Conservation (phyloP, 2,888 invertebrate genomes). For the Listrodromus nycthemerus region DNA sequence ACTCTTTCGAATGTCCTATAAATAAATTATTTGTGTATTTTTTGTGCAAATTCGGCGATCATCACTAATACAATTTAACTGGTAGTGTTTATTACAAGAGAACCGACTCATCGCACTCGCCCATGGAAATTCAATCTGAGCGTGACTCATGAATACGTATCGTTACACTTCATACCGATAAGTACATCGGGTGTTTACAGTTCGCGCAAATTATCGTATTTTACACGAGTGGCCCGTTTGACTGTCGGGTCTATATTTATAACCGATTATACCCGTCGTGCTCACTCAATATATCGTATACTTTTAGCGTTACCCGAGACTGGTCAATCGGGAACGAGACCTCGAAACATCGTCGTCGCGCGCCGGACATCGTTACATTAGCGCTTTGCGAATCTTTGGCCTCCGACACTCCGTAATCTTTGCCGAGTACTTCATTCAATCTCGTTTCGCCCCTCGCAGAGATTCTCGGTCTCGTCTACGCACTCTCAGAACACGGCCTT, state of each 20-base stretch:
- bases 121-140: constrained; percentile 26
- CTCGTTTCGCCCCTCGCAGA: background rate
- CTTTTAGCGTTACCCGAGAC: constrained; percentile 2
- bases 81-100: background rate
- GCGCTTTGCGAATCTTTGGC: constrained; percentile 67
- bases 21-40: too few relatives aligned
- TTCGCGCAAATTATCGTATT: constrained; percentile 23
- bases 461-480: background rate
- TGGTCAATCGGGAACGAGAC: constrained; percentile 7
- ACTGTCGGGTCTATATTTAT: constrained; percentile 19
- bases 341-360: background rate
- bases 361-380: constrained; percentile 27
- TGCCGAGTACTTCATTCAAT: background rate
- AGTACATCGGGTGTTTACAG: background rate
- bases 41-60: too few relatives aligned
- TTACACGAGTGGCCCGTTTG: background rate
- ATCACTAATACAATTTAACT: background rate
- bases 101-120: constrained; percentile 11
- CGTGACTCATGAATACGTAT: constrained; percentile 27
- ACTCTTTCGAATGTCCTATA: too few relatives aligned
- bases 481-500: background rate
- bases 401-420: constrained; percentile 64
- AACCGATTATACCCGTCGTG: constrained; percentile 12
- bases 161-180: constrained; percentile 1
- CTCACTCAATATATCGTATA: constrained; percentile 2